Evolutionary conservation across 30 jellyfish, hydroid and myxozoan genomes (phyloP).

Genomic region (Mastigias papua): DNA sequence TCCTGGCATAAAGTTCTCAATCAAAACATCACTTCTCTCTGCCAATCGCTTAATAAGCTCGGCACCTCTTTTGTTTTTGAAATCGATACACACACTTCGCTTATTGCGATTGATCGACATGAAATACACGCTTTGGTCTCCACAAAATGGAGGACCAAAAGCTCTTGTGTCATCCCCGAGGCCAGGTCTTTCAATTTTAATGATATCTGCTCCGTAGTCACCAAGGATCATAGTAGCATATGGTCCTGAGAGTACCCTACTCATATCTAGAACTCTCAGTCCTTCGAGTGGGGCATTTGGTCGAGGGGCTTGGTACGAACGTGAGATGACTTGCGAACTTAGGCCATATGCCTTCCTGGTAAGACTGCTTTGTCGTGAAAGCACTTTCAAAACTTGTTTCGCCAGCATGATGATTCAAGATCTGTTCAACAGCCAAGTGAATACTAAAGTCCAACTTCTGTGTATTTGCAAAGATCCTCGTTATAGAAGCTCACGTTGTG

Average conservation of each 20-base stretch:
- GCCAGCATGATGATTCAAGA: conserved; percentile 16
- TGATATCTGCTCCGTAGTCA: conserved; percentile 96
- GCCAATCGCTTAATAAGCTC: conserved; percentile 84
- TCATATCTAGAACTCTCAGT: conserved; percentile 68
- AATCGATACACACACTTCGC: conserved; percentile 80
- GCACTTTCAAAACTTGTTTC: conserved; percentile 2
- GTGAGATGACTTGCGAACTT: conserved; percentile 1
- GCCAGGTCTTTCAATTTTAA: conserved; percentile 95
- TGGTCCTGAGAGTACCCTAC: conserved; percentile 97
- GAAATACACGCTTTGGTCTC: conserved; percentile 93
- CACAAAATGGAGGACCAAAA: conserved; percentile 97
- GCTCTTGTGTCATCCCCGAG: conserved; percentile 95
- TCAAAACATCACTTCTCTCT: conserved; percentile 87
- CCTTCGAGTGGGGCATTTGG: conserved; percentile 68
- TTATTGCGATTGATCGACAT: conserved; percentile 94
- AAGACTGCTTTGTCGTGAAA: neutral
- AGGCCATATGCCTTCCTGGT: conserved; percentile 28
- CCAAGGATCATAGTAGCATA: conserved; percentile 94
- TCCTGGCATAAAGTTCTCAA: conserved; percentile 93
- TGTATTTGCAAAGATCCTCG: no score
- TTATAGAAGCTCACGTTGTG: no score
- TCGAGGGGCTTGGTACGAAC: conserved; percentile 55
- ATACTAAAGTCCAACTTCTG: neutral
- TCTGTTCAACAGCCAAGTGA: neutral
- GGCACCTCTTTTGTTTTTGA: conserved; percentile 79